Conservation (phyloP, 2,797 vertebrate species). For the Phataginus tetradactyla region DNA sequence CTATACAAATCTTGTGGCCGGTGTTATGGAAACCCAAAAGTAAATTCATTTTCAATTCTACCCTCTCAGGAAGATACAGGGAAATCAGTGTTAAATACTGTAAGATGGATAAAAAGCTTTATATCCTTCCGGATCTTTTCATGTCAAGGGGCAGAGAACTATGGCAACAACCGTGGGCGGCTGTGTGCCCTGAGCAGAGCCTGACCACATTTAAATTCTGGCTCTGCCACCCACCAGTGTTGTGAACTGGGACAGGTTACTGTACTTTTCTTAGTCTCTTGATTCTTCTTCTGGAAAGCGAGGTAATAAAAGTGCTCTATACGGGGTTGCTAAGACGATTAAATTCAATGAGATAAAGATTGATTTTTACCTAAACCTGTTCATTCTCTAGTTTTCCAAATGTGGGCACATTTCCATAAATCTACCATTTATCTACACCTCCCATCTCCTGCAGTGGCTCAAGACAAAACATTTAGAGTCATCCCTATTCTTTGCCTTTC, state of each 20-base stretch:
- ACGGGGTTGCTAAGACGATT: neutral
- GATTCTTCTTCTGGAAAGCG: constrained; percentile 35
- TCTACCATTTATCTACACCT: neutral
- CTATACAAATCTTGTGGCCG: neutral
- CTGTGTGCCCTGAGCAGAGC: neutral
- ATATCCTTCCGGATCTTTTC: neutral
- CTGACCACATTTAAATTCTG: neutral
- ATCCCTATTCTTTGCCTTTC: neutral
- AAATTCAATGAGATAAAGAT: constrained; percentile 39
- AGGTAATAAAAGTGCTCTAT: neutral
- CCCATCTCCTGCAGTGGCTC: neutral
- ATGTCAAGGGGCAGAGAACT: neutral
- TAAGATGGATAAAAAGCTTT: neutral
- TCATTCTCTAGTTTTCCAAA: neutral
- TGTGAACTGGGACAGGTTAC: neutral
- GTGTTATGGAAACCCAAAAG: neutral
- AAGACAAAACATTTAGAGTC: neutral
- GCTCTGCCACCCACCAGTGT: neutral
- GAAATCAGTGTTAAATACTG: neutral
- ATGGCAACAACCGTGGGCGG: neutral
- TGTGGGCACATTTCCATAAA: neutral
- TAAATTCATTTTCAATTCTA: neutral
- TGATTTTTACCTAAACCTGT: neutral
- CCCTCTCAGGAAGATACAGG: neutral
- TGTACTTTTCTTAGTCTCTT: neutral